Evolutionary conservation across 2,113 vertebrate species (phyloP).

Genomic region (Gnathonemus echidnorhynchus): DNA sequence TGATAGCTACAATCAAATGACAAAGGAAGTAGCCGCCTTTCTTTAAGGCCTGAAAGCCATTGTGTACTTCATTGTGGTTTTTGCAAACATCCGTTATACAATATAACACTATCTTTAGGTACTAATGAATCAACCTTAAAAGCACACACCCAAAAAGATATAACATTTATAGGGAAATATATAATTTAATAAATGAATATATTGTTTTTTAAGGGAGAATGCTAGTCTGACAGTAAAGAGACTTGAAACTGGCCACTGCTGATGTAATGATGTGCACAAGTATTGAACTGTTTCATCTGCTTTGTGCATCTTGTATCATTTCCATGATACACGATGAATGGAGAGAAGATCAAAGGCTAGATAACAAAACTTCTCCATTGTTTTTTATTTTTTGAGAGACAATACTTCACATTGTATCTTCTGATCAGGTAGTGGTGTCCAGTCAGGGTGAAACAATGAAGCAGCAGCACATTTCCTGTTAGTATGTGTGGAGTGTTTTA

Average conservation of each 20-base stretch:
- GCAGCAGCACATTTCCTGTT: background rate
- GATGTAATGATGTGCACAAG: background rate
- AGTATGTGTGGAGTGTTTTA: background rate
- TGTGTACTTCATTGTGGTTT: background rate
- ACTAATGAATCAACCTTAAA: too few species aligned
- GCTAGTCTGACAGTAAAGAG: background rate
- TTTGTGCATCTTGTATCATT: background rate
- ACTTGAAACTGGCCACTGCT: background rate
- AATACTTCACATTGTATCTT: background rate
- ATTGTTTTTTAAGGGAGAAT: background rate
- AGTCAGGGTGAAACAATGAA: background rate
- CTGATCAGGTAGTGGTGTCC: background rate
- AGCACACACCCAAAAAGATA: background rate
- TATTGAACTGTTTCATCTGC: background rate
- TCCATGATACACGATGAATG: background rate
- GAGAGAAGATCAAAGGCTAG: background rate
- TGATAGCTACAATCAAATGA: background rate
- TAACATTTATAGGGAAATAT: background rate
- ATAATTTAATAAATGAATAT: background rate
- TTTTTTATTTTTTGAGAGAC: background rate
- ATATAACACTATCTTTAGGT: background rate
- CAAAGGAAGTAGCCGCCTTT: background rate
- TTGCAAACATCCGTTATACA: background rate
- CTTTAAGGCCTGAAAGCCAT: background rate
- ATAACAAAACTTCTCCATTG: background rate